These are phyloP conservation scores for Psettodes erumei DNA, from an alignment of 2,113 vertebrate genomes.

Conservation along the genomic window DNA sequence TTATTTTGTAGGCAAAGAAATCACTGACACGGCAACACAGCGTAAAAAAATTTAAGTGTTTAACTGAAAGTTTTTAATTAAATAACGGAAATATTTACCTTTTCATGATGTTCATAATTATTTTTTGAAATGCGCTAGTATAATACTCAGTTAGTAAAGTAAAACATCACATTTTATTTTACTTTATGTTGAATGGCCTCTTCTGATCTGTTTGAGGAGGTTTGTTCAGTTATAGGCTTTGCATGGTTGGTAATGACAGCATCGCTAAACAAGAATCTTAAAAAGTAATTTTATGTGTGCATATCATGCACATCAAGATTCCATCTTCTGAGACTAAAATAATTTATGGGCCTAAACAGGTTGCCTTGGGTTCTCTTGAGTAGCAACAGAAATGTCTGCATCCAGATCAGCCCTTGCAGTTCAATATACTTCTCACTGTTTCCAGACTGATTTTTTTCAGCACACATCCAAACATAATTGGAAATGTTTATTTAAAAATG, in stretches of 20 bases:
- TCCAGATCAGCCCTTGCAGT: not conserved
- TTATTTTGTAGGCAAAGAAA: not conserved
- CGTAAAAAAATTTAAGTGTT: too few species aligned
- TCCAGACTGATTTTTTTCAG: slow-evolving; percentile 13
- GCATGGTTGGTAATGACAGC: not conserved
- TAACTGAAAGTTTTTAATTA: too few species aligned
- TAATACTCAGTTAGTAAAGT: too few species aligned
- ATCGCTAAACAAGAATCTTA: not conserved
- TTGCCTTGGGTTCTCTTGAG: not conserved
- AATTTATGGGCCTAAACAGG: not conserved
- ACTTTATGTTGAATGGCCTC: not conserved
- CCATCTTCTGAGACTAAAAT: not conserved
- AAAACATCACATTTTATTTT: not conserved
- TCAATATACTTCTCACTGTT: slow-evolving; percentile 1
- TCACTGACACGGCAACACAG: too few species aligned
- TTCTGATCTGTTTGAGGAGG: not conserved
- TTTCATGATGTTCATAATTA: too few species aligned
- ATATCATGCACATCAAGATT: not conserved
- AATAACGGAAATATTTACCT: too few species aligned
- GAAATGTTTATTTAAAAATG: not conserved
- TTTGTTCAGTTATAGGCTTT: not conserved
- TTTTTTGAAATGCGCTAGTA: too few species aligned
- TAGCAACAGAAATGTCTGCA: not conserved
- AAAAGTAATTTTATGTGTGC: not conserved
- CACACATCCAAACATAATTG: not conserved